Evolutionary conservation across 2,888 invertebrate species (phyloP).

Genomic region (Agrotis puta): DNA sequence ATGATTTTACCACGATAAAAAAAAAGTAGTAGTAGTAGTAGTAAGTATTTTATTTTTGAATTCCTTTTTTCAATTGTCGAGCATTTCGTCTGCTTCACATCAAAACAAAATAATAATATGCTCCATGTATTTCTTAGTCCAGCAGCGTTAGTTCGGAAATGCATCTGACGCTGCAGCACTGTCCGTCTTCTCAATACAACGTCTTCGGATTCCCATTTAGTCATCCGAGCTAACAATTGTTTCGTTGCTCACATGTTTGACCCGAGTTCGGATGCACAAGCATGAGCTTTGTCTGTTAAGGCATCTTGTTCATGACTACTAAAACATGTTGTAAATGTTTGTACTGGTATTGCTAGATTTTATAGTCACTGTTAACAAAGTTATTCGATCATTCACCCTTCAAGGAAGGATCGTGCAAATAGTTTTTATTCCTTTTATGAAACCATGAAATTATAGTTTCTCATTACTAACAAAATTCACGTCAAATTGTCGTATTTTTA

Average conservation of each 20-base stretch:
- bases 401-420: constrained; percentile 50
- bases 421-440: constrained; percentile 42
- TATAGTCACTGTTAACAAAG: neutral
- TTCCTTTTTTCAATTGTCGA: neutral
- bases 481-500: constrained; percentile 44
- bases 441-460: constrained; percentile 29
- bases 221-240: constrained; percentile 42
- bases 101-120: neutral
- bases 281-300: constrained; percentile 35
- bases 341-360: constrained; percentile 5
- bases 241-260: constrained; percentile 35
- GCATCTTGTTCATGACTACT: constrained; percentile 18
- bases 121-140: neutral
- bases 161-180: neutral
- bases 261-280: constrained; percentile 31
- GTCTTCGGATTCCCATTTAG: constrained; percentile 37
- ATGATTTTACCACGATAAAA: too few relatives aligned
- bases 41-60: too few relatives aligned
- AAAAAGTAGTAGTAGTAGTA: too few relatives aligned
- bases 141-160: constrained; percentile 10
- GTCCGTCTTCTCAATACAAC: constrained; percentile 1
- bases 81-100: neutral
- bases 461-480: constrained; percentile 48
- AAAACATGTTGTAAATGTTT: constrained; percentile 27
- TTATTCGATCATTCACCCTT: constrained; percentile 26